A percentile compares a stretch with the other conserved stretches of the same genome.
Evolutionary conservation across 2,888 invertebrate species (phyloP).

Genomic region (Coleophora deauratella): DNA sequence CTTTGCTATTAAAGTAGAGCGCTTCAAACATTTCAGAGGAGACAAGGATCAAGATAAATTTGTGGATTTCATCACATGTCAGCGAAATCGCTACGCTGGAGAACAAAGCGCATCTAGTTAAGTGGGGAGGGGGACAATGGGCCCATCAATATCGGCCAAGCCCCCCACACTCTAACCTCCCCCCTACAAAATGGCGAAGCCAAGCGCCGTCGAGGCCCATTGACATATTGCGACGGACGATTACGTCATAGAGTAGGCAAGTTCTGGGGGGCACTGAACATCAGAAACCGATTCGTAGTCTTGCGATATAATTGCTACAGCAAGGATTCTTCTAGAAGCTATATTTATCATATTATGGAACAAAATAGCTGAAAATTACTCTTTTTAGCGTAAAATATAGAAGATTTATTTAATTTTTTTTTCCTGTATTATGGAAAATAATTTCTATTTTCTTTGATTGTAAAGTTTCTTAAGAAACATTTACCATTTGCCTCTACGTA

Average conservation of each 20-base stretch:
- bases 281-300: too few species aligned
- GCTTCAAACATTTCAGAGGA: neutral
- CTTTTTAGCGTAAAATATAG: too few species aligned
- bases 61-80: conserved; percentile 54
- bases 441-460: too few species aligned
- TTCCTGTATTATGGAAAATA: too few species aligned
- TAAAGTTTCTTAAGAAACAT: too few species aligned
- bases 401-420: too few species aligned
- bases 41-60: conserved; percentile 25
- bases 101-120: conserved; percentile 65
- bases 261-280: too few species aligned
- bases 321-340: too few species aligned
- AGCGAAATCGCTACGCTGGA: conserved; percentile 50
- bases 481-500: too few species aligned
- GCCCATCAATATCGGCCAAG: conserved; percentile 54
- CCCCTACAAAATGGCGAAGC: conserved; percentile 37
- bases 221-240: conserved; percentile 29
- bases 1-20: neutral
- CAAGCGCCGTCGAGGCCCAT: conserved; percentile 26
- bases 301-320: too few species aligned
- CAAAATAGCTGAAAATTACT: too few species aligned
- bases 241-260: conserved; percentile 4
- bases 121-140: conserved; percentile 36
- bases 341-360: too few species aligned
- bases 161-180: conserved; percentile 19